phyloP scores from a whole-genome alignment of 2,113 vertebrate species.

The Aegotheles bennettii region DNA sequence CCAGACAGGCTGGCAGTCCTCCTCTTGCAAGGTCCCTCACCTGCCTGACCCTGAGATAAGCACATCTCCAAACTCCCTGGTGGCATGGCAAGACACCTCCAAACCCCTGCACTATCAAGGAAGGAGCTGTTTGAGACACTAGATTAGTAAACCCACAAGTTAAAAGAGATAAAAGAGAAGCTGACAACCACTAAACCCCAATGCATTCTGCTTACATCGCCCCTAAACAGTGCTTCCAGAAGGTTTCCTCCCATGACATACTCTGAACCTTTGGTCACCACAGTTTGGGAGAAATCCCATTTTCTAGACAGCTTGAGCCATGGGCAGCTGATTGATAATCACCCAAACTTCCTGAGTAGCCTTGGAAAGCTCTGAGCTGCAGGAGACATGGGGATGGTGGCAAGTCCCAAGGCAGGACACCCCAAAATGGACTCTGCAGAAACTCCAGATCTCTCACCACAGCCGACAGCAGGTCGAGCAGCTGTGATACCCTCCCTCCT shows the following conservation, averaged over 20 bases:
- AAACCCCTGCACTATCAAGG: not conserved
- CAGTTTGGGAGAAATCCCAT: not conserved
- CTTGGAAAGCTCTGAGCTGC: not conserved
- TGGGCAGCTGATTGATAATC: not conserved
- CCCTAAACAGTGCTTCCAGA: not conserved
- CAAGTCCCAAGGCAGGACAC: not conserved
- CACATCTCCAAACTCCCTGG: not conserved
- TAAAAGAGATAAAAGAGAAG: not conserved
- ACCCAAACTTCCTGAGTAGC: not conserved
- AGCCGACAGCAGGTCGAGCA: fast-evolving
- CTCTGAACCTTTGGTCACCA: not conserved
- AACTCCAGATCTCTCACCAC: not conserved
- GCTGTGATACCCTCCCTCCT: not conserved
- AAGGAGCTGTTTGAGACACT: not conserved
- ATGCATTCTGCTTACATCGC: not conserved
- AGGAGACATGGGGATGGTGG: not conserved
- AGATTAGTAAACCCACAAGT: not conserved
- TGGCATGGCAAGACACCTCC: not conserved
- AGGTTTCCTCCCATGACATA: not conserved
- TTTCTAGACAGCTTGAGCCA: not conserved
- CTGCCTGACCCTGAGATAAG: no score
- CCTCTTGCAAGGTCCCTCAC: not conserved
- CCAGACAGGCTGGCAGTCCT: not conserved
- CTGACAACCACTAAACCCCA: not conserved
- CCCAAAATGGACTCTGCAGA: not conserved